Conservation (phyloP, 1,140 invertebrate species). For the Rhyzopertha dominica region DNA sequence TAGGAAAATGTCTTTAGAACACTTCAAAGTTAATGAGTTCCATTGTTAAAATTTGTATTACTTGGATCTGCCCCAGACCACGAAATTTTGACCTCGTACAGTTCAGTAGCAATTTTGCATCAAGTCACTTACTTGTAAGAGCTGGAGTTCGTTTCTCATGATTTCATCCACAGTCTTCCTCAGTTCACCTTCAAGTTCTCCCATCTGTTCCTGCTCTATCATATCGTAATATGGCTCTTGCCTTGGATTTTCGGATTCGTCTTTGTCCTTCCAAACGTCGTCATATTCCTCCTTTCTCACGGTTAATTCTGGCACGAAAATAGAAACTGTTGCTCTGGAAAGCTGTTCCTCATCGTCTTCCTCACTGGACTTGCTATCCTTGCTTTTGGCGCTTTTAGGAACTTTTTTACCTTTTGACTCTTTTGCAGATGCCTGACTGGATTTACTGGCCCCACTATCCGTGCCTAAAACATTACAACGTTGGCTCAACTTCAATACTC, state of each 20-base stretch:
- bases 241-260: conserved; percentile 58
- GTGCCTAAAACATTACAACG: conserved; percentile 57
- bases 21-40: too few relatives aligned
- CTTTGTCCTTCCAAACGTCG: conserved; percentile 75
- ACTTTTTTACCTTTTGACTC: conserved; percentile 71
- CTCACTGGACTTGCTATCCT: conserved; percentile 51
- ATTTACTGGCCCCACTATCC: conserved; percentile 71
- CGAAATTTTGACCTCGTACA: too few relatives aligned
- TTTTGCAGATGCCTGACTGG: conserved; percentile 68
- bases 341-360: conserved; percentile 55
- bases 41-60: too few relatives aligned
- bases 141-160: conserved; percentile 77
- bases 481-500: too few relatives aligned
- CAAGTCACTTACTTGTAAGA: conserved; percentile 58
- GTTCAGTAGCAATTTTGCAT: too few relatives aligned
- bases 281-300: conserved; percentile 61
- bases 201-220: conserved; percentile 75
- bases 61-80: too few relatives aligned
- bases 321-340: conserved; percentile 53
- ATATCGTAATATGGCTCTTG: conserved; percentile 76
- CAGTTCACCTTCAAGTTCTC: conserved; percentile 79
- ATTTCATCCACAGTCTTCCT: conserved; percentile 77
- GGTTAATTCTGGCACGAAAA: conserved; percentile 55
- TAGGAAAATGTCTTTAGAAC: too few relatives aligned
- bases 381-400: conserved; percentile 51